Percentiles rank a stretch among this genome's conserved stretches.
Evolutionary conservation across 2,888 invertebrate genomes (phyloP).

Genomic region (Hipparchia semele): DNA sequence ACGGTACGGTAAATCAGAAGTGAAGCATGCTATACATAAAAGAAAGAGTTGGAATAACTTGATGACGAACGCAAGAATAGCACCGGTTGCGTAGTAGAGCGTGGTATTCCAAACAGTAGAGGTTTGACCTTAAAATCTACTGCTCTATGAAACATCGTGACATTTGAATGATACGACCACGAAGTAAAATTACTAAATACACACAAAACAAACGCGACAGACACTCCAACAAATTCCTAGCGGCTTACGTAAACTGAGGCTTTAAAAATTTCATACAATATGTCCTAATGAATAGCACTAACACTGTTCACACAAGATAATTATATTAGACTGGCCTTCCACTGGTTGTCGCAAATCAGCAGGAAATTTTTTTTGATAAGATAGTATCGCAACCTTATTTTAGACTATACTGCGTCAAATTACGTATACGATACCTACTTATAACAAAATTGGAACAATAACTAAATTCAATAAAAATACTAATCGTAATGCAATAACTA

Average conservation of each 20-base stretch:
- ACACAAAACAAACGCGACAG: conserved; percentile 24
- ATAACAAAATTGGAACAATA: too few relatives aligned
- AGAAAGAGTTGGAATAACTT: not conserved
- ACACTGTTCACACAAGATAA: conserved; percentile 58
- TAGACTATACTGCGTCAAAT: not conserved
- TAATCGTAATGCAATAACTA: not conserved
- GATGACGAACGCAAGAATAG: conserved; percentile 4
- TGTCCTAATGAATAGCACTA: conserved; percentile 52
- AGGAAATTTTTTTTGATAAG: conserved; percentile 63
- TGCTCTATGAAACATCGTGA: conserved; percentile 34
- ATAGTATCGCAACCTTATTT: conserved; percentile 49
- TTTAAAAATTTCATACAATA: conserved; percentile 35
- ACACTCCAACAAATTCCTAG: conserved; percentile 36
- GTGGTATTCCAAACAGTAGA: conserved; percentile 17
- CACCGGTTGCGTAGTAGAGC: conserved; percentile 7
- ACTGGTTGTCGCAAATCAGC: conserved; percentile 43
- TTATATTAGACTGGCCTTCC: conserved; percentile 58
- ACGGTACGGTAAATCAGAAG: not conserved
- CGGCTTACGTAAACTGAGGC: conserved; percentile 36
- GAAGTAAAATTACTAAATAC: conserved; percentile 14
- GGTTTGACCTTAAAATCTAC: conserved; percentile 19
- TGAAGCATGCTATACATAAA: not conserved
- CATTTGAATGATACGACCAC: conserved; percentile 36
- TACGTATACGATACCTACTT: not conserved
- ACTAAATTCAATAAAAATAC: not conserved